These are phyloP conservation scores for Microdon myrmicae DNA, from an alignment of 2,888 invertebrate species.

Conservation along the genomic window DNA sequence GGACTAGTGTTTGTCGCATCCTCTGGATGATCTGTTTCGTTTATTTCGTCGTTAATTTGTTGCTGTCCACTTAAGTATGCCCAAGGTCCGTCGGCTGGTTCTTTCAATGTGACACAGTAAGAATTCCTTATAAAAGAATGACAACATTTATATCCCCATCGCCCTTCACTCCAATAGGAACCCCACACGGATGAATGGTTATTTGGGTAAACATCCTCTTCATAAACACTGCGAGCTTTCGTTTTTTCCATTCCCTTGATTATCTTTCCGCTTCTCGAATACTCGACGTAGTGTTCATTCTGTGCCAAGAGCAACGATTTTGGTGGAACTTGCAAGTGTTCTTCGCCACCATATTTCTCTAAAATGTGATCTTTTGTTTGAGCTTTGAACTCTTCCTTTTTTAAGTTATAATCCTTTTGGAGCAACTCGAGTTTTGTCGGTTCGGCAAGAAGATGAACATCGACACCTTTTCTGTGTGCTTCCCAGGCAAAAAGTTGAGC, in stretches of 20 bases:
- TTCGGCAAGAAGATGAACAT: constrained; percentile 95
- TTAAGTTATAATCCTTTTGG: constrained; percentile 88
- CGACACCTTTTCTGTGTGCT: constrained; percentile 90
- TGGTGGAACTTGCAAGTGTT: constrained; percentile 89
- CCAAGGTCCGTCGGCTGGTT: constrained; percentile 16
- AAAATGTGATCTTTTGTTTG: constrained; percentile 85
- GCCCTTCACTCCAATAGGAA: constrained; percentile 91
- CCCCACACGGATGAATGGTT: constrained; percentile 98
- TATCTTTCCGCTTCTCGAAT: constrained; percentile 91
- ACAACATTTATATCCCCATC: constrained; percentile 98
- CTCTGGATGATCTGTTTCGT: constrained; percentile 60
- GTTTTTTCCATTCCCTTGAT: constrained; percentile 89
- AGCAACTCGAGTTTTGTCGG: constrained; percentile 96
- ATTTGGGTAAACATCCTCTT: constrained; percentile 90
- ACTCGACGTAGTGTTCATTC: constrained; percentile 95
- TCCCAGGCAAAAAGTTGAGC: constrained; percentile 99
- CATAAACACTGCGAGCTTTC: constrained; percentile 86
- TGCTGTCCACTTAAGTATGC: constrained; percentile 27
- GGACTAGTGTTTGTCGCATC: constrained; percentile 66
- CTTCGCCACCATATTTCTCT: constrained; percentile 94
- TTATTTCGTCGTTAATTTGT: constrained; percentile 16
- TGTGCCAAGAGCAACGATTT: constrained; percentile 88
- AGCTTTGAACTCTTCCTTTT: constrained; percentile 89
- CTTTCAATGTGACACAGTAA: constrained; percentile 61
- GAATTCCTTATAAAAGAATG: constrained; percentile 78